Evolutionary conservation across 1,140 invertebrate genomes (phyloP).

Genomic region (Euwallacea fornicatus): DNA sequence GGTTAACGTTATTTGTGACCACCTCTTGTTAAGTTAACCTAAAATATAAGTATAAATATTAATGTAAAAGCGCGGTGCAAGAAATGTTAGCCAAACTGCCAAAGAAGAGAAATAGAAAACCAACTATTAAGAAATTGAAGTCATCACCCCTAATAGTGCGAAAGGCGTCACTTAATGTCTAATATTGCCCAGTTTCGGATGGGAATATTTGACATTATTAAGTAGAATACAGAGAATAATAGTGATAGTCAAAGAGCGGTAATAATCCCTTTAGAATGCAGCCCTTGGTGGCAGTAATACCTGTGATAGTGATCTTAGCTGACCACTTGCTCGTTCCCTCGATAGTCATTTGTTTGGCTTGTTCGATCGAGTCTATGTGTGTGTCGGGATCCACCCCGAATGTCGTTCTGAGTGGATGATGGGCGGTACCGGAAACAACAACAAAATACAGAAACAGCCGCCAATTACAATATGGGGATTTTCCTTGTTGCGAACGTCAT

Average conservation of each 20-base stretch:
- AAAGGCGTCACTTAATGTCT: constrained; percentile 4
- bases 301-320: constrained; percentile 99
- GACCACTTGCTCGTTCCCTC: constrained; percentile 99
- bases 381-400: constrained; percentile 98
- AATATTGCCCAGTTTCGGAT: neutral
- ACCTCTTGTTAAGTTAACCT: too few species aligned
- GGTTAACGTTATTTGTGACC: too few species aligned
- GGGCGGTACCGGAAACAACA: constrained; percentile 60
- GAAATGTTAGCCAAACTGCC: constrained; percentile 36
- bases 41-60: constrained; percentile 4
- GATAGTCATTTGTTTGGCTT: constrained; percentile 95
- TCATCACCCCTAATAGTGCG: constrained; percentile 29
- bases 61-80: constrained; percentile 34
- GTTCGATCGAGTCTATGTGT: constrained; percentile 97
- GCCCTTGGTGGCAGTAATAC: constrained; percentile 58
- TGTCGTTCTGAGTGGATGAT: constrained; percentile 74
- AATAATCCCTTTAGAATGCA: constrained; percentile 52
- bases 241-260: neutral
- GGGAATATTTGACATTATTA: neutral
- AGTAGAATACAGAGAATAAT: neutral
- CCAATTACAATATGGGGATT: constrained; percentile 14
- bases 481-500: too few species aligned
- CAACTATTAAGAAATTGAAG: constrained; percentile 23
- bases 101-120: constrained; percentile 21
- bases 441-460: constrained; percentile 46